A percentile compares a stretch with the other conserved stretches of the same genome.
Conservation (phyloP, 2,797 vertebrate species). For the Heterohyrax brucei region DNA sequence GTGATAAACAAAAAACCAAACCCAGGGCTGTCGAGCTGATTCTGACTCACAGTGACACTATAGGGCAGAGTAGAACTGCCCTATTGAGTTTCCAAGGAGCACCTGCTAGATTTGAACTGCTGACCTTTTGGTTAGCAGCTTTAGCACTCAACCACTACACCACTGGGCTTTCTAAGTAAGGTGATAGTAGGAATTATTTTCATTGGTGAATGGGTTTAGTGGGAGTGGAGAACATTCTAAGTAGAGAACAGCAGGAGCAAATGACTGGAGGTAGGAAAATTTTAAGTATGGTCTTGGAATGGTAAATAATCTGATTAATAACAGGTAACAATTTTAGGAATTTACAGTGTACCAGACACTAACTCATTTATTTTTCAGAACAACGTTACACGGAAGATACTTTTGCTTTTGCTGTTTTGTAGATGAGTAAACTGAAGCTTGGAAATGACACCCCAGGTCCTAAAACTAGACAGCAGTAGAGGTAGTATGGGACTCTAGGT, state of each 20-base stretch:
- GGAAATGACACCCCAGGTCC: neutral
- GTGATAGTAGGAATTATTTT: neutral
- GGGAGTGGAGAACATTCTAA: neutral
- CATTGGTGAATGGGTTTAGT: neutral
- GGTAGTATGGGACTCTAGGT: neutral
- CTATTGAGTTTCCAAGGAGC: neutral
- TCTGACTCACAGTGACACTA: too few species aligned
- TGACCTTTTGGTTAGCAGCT: neutral
- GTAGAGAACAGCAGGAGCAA: neutral
- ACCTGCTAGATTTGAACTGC: neutral
- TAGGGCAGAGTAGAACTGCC: too few species aligned
- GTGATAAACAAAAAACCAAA: too few species aligned
- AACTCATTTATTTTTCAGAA: neutral
- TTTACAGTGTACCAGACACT: neutral
- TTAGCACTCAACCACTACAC: neutral
- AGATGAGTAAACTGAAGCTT: constrained; percentile 29
- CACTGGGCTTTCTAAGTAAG: neutral
- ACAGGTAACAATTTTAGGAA: constrained; percentile 16
- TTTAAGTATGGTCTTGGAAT: neutral
- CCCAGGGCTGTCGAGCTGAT: too few species aligned
- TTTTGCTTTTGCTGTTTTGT: neutral
- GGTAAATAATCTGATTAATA: constrained; percentile 6
- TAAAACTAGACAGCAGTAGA: neutral
- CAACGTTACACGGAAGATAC: neutral
- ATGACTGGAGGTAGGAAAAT: neutral